These are phyloP conservation scores for Labeo calbasu DNA, from an alignment of 2,797 vertebrate species.

Conservation along the genomic window DNA sequence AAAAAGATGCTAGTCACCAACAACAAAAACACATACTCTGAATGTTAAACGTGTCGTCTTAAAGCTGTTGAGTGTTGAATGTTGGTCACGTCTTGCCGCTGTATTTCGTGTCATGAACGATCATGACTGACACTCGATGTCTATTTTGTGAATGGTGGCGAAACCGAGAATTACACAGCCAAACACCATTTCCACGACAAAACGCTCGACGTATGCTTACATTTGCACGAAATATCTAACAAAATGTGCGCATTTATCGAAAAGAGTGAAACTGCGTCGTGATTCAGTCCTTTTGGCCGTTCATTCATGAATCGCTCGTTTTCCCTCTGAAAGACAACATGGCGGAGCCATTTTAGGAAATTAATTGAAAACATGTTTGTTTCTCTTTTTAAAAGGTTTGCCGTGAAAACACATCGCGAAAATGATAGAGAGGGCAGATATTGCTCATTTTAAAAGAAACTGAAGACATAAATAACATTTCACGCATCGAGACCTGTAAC, in stretches of 20 bases:
- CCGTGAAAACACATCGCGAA: neutral
- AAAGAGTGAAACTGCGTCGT: neutral
- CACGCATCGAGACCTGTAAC: no score
- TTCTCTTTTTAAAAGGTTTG: conserved; percentile 31
- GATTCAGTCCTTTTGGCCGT: conserved; percentile 57
- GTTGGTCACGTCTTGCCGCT: neutral
- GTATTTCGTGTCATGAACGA: neutral
- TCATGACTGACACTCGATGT: conserved; percentile 54
- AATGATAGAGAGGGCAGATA: neutral
- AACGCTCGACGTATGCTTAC: neutral
- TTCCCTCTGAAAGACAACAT: conserved; percentile 79
- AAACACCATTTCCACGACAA: neutral
- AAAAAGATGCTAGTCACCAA: rapidly evolving
- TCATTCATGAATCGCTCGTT: conserved; percentile 83
- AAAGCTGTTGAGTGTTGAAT: neutral
- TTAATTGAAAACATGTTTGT: conserved; percentile 86
- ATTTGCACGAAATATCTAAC: neutral
- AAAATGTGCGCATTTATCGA: neutral
- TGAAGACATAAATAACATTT: no score
- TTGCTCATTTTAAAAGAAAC: no score
- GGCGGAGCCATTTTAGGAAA: conserved; percentile 87
- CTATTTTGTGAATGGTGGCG: conserved; percentile 74
- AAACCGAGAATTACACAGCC: conserved; percentile 59
- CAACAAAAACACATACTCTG: no score
- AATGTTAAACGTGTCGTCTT: neutral